Percentiles rank a stretch among this genome's conserved stretches.
These are phyloP conservation scores for Pelecanoides urinatrix DNA, from an alignment of 2,113 vertebrate species.

Conservation along the genomic window DNA sequence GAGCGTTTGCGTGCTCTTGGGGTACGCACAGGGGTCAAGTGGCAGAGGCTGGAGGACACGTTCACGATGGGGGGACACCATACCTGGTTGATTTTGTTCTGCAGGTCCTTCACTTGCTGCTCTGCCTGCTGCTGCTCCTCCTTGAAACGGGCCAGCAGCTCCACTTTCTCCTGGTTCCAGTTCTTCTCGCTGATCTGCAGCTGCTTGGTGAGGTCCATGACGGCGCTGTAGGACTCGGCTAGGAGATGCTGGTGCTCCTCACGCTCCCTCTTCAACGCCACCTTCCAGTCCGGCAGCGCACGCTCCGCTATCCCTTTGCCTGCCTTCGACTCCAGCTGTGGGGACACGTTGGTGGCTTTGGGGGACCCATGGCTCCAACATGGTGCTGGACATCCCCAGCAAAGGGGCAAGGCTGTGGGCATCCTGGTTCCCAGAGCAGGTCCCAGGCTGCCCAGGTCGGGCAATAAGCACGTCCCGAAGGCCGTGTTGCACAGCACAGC, in stretches of 20 bases:
- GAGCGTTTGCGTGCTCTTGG: rapidly evolving
- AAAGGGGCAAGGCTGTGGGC: not conserved
- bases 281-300: constrained; percentile 85
- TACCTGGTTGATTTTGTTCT: constrained; percentile 84
- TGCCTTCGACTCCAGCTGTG: constrained; percentile 86
- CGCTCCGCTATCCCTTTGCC: constrained; percentile 80
- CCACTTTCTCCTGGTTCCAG: constrained; percentile 94
- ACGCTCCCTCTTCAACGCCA: constrained; percentile 85
- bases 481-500: not conserved
- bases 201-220: constrained; percentile 97
- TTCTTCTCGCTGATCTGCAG: constrained; percentile 93
- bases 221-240: constrained; percentile 92
- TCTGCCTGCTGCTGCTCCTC: constrained; percentile 90
- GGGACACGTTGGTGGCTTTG: not conserved
- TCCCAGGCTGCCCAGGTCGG: not conserved
- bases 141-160: constrained; percentile 89
- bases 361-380: rapidly evolving
- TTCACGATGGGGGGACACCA: not conserved
- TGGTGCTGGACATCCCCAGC: not conserved
- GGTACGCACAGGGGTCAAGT: rapidly evolving
- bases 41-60: not conserved
- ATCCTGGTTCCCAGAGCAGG: not conserved
- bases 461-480: not conserved
- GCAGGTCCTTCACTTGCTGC: constrained; percentile 86
- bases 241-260: constrained; percentile 96